A percentile compares a stretch with the other conserved stretches of the same genome.
These are phyloP conservation scores for Isurus oxyrinchus DNA, from an alignment of 2,113 vertebrate species.

Conservation along the genomic window DNA sequence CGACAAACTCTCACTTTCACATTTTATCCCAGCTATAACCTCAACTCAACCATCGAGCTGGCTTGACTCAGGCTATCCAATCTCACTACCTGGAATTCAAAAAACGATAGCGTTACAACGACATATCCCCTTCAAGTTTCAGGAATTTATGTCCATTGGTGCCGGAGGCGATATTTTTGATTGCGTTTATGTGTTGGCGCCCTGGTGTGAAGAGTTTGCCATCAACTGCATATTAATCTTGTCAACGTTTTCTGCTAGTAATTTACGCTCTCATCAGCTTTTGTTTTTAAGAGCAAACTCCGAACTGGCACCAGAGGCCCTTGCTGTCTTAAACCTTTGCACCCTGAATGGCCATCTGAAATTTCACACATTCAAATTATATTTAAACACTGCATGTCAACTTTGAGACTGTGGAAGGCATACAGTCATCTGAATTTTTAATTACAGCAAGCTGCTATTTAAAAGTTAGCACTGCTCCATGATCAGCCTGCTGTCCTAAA, in stretches of 20 bases:
- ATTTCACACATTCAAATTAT: constrained; percentile 36
- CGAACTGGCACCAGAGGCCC: background rate
- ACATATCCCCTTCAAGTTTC: constrained; percentile 45
- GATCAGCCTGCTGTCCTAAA: background rate
- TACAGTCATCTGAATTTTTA: constrained; percentile 11
- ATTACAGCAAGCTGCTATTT: background rate
- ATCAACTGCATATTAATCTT: constrained; percentile 91
- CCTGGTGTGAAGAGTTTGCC: constrained; percentile 77
- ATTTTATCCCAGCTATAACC: constrained; percentile 47
- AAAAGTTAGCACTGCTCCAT: constrained; percentile 1
- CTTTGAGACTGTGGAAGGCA: background rate
- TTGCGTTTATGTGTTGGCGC: constrained; percentile 95
- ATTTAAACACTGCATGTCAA: background rate
- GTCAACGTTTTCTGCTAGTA: constrained; percentile 51
- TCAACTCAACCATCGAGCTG: constrained; percentile 42
- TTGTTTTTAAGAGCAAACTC: background rate
- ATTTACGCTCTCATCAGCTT: constrained; percentile 3
- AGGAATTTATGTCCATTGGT: constrained; percentile 43
- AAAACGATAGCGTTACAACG: constrained; percentile 51
- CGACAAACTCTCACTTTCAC: constrained; percentile 35
- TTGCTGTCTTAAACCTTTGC: constrained; percentile 1
- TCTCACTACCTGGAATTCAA: constrained; percentile 60
- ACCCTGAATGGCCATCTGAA: constrained; percentile 21
- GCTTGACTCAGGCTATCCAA: constrained; percentile 49
- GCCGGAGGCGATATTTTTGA: constrained; percentile 62